phyloP scores from a whole-genome alignment of 2,797 vertebrate species.

The Anguilla obscura region DNA sequence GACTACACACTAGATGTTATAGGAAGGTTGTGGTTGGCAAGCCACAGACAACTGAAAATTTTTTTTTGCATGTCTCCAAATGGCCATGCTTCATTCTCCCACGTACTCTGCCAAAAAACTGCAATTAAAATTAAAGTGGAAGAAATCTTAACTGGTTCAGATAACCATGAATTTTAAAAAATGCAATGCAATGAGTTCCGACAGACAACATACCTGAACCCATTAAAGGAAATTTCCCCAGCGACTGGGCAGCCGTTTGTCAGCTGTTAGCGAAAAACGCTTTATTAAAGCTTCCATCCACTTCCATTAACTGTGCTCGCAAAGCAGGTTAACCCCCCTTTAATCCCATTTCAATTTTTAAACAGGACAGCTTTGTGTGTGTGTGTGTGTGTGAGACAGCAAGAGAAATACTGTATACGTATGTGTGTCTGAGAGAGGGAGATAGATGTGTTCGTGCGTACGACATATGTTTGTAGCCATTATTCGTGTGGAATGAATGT shows the following conservation, averaged over 20 bases:
- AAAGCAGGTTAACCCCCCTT: constrained; percentile 78
- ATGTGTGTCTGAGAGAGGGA: not conserved
- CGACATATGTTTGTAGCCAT: not conserved
- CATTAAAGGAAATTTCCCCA: constrained; percentile 77
- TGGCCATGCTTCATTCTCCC: not conserved
- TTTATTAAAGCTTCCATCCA: constrained; percentile 81
- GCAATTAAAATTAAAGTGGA: constrained; percentile 64
- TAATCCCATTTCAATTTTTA: constrained; percentile 78
- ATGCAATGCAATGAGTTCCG: constrained; percentile 74
- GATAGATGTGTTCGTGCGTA: not conserved
- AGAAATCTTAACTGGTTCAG: constrained; percentile 65
- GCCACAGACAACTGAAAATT: not conserved
- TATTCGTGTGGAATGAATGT: not conserved
- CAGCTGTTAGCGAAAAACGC: constrained; percentile 78
- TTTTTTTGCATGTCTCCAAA: not conserved
- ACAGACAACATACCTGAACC: constrained; percentile 78
- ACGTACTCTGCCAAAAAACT: constrained; percentile 38
- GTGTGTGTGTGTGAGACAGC: constrained; percentile 16
- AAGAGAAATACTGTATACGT: not conserved
- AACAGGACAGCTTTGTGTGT: constrained; percentile 64
- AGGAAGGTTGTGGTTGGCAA: not conserved
- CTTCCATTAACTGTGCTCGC: constrained; percentile 76
- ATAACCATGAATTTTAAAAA: constrained; percentile 59
- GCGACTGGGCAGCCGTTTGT: constrained; percentile 76
- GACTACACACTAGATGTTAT: not conserved